Conservation (phyloP, 2,113 vertebrate genomes). For the Picathartes gymnocephalus region DNA sequence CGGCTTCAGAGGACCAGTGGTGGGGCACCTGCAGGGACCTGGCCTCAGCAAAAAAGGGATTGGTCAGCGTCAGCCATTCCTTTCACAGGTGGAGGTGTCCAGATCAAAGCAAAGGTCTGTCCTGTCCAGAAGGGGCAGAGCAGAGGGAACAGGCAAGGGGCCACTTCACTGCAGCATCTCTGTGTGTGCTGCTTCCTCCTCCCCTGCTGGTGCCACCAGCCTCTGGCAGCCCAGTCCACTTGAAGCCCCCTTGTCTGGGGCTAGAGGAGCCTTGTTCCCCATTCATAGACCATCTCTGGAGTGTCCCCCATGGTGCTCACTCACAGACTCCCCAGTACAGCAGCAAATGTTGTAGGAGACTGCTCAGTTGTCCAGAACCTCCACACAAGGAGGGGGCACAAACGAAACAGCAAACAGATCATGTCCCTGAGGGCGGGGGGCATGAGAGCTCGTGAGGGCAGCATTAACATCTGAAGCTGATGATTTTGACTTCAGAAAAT, state of each 20-base stretch:
- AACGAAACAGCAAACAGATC: neutral
- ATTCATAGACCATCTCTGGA: neutral
- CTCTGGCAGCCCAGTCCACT: neutral
- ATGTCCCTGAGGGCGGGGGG: neutral
- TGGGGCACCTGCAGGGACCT: neutral
- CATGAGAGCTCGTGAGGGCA: neutral
- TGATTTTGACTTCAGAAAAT: neutral
- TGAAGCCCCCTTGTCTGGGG: neutral
- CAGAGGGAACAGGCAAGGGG: neutral
- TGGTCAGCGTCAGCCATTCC: fast-evolving
- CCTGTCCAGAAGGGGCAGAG: neutral
- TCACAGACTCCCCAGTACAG: fast-evolving
- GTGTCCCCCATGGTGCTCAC: neutral
- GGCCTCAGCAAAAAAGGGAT: neutral
- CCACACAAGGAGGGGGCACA: neutral
- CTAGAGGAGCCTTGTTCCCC: neutral
- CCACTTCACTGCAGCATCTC: neutral
- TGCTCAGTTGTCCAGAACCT: neutral
- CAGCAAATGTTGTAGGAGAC: neutral
- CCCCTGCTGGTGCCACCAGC: neutral
- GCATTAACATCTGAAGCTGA: neutral
- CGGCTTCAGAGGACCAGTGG: neutral
- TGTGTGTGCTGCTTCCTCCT: neutral
- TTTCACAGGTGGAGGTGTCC: neutral
- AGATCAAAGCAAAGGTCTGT: neutral